Evolutionary conservation across 2,888 invertebrate species (phyloP).

Genomic region (Nephrotoma flavescens): DNA sequence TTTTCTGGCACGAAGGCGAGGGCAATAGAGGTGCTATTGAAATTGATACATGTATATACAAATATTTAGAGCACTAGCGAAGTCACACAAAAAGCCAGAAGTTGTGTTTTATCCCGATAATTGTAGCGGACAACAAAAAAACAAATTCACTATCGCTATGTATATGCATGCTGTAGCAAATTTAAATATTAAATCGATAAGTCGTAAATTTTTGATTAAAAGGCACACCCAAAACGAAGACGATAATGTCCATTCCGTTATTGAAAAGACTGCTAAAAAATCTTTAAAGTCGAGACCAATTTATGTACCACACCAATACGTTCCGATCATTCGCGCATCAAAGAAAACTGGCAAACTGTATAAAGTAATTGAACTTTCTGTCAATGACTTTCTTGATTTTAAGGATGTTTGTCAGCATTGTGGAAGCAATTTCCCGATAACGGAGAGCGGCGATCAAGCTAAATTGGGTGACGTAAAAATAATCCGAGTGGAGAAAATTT

Average conservation of each 20-base stretch:
- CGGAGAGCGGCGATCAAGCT: background rate
- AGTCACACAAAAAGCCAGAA: constrained; percentile 7
- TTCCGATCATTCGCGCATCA: background rate
- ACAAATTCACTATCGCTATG: background rate
- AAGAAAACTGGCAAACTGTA: background rate
- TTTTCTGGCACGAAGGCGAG: constrained; percentile 22
- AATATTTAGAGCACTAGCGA: constrained; percentile 17
- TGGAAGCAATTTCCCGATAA: background rate
- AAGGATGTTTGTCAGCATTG: background rate
- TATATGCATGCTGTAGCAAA: background rate
- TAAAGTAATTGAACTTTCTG: background rate
- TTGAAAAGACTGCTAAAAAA: background rate
- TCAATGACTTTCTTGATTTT: background rate
- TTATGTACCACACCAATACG: too few species aligned
- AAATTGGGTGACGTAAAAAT: background rate
- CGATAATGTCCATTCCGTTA: background rate
- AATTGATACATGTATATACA: constrained; percentile 21
- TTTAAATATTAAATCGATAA: background rate
- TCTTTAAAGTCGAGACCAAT: background rate
- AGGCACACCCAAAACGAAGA: background rate
- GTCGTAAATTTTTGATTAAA: background rate
- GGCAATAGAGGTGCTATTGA: constrained; percentile 21
- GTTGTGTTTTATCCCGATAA: constrained; percentile 20
- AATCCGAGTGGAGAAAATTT: background rate
- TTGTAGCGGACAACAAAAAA: constrained; percentile 9